Conservation (phyloP, 1,140 invertebrate genomes). For the Vanessa tameamea region DNA sequence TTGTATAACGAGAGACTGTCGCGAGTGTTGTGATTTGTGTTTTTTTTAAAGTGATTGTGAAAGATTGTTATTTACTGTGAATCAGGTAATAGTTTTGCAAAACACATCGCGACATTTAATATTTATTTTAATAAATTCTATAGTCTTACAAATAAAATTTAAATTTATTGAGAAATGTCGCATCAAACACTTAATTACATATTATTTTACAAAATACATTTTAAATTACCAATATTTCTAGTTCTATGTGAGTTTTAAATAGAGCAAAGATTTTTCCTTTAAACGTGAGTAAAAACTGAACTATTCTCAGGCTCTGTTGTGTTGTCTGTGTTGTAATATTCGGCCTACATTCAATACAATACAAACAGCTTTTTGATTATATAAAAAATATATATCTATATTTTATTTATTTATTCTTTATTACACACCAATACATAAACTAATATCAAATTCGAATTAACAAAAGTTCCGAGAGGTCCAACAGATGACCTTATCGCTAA, state of each 20-base stretch:
- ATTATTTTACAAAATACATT: too few relatives aligned
- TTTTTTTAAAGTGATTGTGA: constrained; percentile 19
- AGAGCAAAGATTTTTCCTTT: not conserved
- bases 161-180: too few relatives aligned
- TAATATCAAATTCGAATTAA: too few relatives aligned
- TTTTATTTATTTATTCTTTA: too few relatives aligned
- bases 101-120: too few relatives aligned
- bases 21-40: constrained; percentile 27
- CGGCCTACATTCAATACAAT: not conserved
- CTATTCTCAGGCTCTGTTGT: not conserved
- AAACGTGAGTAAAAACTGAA: not conserved
- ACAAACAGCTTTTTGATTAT: too few relatives aligned
- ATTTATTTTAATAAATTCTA: not conserved
- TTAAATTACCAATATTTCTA: not conserved
- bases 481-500: too few relatives aligned
- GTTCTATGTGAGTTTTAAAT: not conserved
- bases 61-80: constrained; percentile 9
- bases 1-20: constrained; percentile 32
- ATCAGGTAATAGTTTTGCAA: constrained; percentile 18
- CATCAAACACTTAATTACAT: too few relatives aligned
- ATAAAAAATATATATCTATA: too few relatives aligned
- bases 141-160: too few relatives aligned
- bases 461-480: too few relatives aligned
- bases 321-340: not conserved
- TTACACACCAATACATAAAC: too few relatives aligned